Evolutionary conservation across 2,797 vertebrate species (phyloP), one percentile per base, ranked within the genome.

Genomic region (Rhinogobio ventralis): DNA sequence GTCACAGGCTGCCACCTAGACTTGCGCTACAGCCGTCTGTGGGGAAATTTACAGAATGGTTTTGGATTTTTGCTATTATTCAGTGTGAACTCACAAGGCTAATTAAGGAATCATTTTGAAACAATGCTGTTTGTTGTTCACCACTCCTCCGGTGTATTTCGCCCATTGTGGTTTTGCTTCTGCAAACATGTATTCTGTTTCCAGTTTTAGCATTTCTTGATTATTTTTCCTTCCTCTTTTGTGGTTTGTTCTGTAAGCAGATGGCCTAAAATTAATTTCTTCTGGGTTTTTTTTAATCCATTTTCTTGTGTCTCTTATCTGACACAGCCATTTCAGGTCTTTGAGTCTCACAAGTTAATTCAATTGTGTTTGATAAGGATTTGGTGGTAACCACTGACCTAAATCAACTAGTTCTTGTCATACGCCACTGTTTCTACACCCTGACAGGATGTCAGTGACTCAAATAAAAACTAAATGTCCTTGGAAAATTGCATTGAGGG

Each of bases 1-100:
- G 10, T 75, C 49, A 75, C 72, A 36, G 72, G 73, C 49, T 75
- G 73, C 13, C 49, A 23, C 25, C 25, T 73, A 46, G 42, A 49
- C 45, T 19, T 10, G 5, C 17, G 2, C 45, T 20, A 7, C 28
- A 28, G 72, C 11, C 30, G 25, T 25, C 23, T 6, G 23, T 77
- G 19, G 17, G n/a, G 10, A 74, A 23, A 74, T 49, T 17, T 60
- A 60, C 75, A 42, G 4, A 77, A 60, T 10, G 13, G 19, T 19
- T 36, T 23, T 5, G 17, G 39, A 14, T 66, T 5, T 78, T 77
- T 62, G 57, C 76, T 33, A 20, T 60, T 51, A 36, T 64, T 46
- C 36, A 64, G 57, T 46, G 55, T 39, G n/a, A 79, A 49, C 23
- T 49, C 17, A 10, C 39, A 60, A 7, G 33, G 30, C 33, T 57